Conservation (phyloP, 1,140 invertebrate species). For the Augochlora pura region DNA sequence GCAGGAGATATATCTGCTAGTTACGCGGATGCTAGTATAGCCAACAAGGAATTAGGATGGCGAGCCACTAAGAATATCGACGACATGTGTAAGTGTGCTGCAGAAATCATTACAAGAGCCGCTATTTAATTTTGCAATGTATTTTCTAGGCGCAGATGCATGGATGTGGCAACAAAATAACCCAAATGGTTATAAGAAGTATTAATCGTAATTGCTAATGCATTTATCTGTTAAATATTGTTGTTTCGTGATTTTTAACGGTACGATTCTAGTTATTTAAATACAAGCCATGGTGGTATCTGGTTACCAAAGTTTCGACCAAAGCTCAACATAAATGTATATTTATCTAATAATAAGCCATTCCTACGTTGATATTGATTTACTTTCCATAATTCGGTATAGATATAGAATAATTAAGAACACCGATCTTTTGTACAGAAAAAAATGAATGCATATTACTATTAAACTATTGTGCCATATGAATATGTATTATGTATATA, state of each 20-base stretch:
- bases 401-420: neutral
- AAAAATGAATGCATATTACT: neutral
- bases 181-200: slow-evolving; percentile 87
- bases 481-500: neutral
- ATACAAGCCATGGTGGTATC: slow-evolving; percentile 63
- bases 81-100: slow-evolving; percentile 91
- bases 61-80: slow-evolving; percentile 87
- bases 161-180: slow-evolving; percentile 96
- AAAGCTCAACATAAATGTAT: slow-evolving; percentile 54
- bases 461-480: slow-evolving; percentile 20
- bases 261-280: slow-evolving; percentile 18
- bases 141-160: slow-evolving; percentile 85
- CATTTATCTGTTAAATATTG: neutral
- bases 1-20: slow-evolving; percentile 93
- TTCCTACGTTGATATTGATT: slow-evolving; percentile 12
- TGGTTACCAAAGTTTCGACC: slow-evolving; percentile 70
- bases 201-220: slow-evolving; percentile 28
- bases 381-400: neutral
- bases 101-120: neutral
- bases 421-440: neutral
- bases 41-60: slow-evolving; percentile 91
- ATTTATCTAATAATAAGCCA: slow-evolving; percentile 31
- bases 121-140: slow-evolving; percentile 8
- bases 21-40: slow-evolving; percentile 91
- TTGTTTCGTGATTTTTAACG: slow-evolving; percentile 23